Evolutionary conservation across 2,113 vertebrate genomes (phyloP).

Genomic region (Gopherus evgoodei): DNA sequence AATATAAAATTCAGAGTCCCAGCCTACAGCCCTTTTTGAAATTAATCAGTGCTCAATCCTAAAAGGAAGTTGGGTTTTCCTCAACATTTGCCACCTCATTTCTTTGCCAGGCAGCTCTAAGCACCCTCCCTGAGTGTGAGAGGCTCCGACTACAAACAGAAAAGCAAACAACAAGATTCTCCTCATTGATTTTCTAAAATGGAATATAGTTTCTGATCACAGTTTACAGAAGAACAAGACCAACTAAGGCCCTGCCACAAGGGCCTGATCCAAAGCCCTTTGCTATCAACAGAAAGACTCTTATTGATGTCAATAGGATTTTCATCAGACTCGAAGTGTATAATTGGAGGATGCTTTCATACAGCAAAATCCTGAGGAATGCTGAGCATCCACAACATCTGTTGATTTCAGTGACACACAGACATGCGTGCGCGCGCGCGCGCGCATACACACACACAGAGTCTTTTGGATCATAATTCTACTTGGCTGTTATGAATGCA

Average conservation of each 20-base stretch:
- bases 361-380: background rate
- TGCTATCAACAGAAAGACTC: background rate
- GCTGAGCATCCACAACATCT: background rate
- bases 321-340: background rate
- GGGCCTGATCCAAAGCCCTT: background rate
- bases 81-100: background rate
- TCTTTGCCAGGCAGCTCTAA: background rate
- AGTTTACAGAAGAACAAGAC: background rate
- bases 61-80: background rate
- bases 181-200: background rate
- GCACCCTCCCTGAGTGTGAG: background rate
- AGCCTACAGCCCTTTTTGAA: background rate
- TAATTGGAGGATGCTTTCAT: background rate
- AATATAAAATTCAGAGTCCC: background rate
- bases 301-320: background rate
- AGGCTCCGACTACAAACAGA: background rate
- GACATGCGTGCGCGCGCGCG: background rate
- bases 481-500: background rate
- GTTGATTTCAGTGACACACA: background rate
- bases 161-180: background rate
- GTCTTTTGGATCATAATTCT: background rate
- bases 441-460: fast-evolving
- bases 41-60: background rate
- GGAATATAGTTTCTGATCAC: background rate
- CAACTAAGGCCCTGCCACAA: fast-evolving